phyloP scores from a whole-genome alignment of 2,113 vertebrate species.

The Pygoscelis antarcticus region DNA sequence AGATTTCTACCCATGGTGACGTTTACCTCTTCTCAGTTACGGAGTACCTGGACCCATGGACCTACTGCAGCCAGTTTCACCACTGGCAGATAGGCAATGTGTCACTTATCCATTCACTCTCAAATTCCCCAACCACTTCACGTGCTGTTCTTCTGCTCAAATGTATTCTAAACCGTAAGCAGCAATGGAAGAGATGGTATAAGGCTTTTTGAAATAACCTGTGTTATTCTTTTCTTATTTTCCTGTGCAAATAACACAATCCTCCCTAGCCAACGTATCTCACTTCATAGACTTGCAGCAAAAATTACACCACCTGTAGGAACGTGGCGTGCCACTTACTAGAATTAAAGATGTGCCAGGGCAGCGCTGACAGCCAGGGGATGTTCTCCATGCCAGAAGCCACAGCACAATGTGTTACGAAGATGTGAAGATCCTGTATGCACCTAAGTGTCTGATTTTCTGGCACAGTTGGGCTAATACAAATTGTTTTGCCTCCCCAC shows the following conservation, averaged over 20 bases:
- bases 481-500: not conserved
- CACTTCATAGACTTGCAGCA: not conserved
- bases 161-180: not conserved
- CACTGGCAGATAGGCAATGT: fast-evolving
- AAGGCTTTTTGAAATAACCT: not conserved
- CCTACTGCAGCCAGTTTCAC: not conserved
- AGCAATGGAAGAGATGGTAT: not conserved
- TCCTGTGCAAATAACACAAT: not conserved
- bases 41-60: not conserved
- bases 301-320: not conserved
- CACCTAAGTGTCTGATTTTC: not conserved
- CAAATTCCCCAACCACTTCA: not conserved
- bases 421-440: not conserved
- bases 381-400: not conserved
- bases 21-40: not conserved
- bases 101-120: not conserved
- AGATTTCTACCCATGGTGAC: not conserved
- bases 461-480: not conserved
- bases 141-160: not conserved
- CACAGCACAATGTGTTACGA: fast-evolving
- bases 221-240: not conserved
- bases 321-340: not conserved
- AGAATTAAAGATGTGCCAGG: not conserved
- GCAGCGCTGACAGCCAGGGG: not conserved
- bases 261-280: not conserved